Conservation (phyloP, 2,797 vertebrate species). For the Anolis apletophallus region DNA sequence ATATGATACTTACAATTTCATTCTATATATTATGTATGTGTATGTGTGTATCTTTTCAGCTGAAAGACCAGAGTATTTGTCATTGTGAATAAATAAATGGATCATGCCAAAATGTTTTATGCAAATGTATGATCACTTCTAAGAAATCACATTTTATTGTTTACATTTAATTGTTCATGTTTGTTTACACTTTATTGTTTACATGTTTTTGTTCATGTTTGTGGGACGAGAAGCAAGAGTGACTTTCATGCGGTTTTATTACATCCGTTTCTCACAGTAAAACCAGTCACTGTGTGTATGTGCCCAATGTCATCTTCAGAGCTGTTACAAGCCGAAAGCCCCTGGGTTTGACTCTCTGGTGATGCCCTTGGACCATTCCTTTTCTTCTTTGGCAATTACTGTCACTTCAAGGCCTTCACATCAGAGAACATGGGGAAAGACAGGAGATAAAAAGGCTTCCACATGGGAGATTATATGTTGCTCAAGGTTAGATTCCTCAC, state of each 20-base stretch:
- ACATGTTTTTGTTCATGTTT: constrained; percentile 14
- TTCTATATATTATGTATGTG: neutral
- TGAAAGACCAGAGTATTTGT: neutral
- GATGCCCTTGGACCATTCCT: neutral
- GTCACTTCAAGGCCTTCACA: constrained; percentile 61
- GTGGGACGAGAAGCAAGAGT: constrained; percentile 9
- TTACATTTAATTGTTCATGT: constrained; percentile 17
- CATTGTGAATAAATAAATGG: constrained; percentile 9
- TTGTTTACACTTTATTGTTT: no score
- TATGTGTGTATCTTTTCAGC: neutral
- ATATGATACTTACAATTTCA: neutral
- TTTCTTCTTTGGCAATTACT: constrained; percentile 47
- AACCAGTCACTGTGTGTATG: neutral
- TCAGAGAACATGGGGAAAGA: constrained; percentile 41
- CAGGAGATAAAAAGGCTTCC: constrained; percentile 60
- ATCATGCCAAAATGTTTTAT: constrained; percentile 12
- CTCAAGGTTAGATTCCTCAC: constrained; percentile 54
- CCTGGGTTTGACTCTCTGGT: constrained; percentile 31
- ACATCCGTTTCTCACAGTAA: neutral
- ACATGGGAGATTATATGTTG: constrained; percentile 33
- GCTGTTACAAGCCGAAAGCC: constrained; percentile 12
- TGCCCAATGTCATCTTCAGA: constrained; percentile 23
- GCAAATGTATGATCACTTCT: neutral
- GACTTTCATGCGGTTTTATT: constrained; percentile 11
- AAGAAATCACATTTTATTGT: neutral